Evolutionary conservation across 1,140 invertebrate species (phyloP).

Genomic region (Epicauta chinensis): DNA sequence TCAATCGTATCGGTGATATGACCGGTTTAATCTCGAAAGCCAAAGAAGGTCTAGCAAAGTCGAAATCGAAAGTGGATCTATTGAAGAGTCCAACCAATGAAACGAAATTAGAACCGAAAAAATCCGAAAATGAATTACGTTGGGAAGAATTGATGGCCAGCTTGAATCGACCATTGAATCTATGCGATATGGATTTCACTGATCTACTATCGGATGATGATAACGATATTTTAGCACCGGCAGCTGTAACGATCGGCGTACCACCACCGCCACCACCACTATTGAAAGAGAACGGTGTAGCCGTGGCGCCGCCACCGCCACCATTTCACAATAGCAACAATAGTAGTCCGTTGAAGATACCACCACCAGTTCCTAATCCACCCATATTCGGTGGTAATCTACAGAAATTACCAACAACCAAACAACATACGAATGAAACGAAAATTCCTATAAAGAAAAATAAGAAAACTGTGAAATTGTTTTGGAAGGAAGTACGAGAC

Average conservation of each 20-base stretch:
- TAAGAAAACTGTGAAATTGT: slow-evolving; percentile 98
- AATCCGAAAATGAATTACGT: slow-evolving; percentile 88
- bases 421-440: slow-evolving; percentile 41
- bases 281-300: slow-evolving; percentile 38
- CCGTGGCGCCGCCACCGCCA: slow-evolving; percentile 42
- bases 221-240: slow-evolving; percentile 56
- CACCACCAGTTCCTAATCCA: slow-evolving; percentile 44
- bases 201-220: slow-evolving; percentile 81
- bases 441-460: slow-evolving; percentile 65
- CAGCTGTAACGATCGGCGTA: slow-evolving; percentile 53
- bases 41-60: slow-evolving; percentile 83
- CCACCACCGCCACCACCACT: slow-evolving; percentile 67
- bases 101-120: slow-evolving; percentile 65
- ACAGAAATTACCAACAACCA: slow-evolving; percentile 42
- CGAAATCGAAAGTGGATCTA: slow-evolving; percentile 68
- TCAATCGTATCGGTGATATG: slow-evolving; percentile 68
- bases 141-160: slow-evolving; percentile 88
- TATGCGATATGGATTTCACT: slow-evolving; percentile 96
- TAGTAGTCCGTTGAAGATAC: slow-evolving; percentile 31
- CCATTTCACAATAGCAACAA: slow-evolving; percentile 28
- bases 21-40: slow-evolving; percentile 87
- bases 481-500: slow-evolving; percentile 94
- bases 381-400: slow-evolving; percentile 37
- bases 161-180: slow-evolving; percentile 73
- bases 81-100: slow-evolving; percentile 61